Conservation (phyloP, 1,140 invertebrate species). For the Formica selysi region DNA sequence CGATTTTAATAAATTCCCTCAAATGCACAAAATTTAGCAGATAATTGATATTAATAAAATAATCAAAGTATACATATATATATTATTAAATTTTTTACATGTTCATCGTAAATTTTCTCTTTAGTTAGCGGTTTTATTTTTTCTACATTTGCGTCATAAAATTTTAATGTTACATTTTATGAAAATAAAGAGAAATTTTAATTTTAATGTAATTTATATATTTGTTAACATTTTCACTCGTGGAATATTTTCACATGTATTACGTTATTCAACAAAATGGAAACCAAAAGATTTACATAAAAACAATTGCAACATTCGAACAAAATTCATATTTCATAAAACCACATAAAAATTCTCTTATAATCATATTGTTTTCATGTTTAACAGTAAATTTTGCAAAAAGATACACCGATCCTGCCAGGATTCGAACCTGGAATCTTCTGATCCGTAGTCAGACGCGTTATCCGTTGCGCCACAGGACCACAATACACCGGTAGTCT, state of each 20-base stretch:
- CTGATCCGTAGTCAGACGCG: constrained; percentile 97
- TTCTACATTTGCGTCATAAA: not conserved
- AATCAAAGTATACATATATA: not conserved
- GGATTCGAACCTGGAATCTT: constrained; percentile 97
- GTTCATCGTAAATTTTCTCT: not conserved
- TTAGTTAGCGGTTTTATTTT: not conserved
- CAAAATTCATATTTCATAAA: not conserved
- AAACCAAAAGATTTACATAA: not conserved
- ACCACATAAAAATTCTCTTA: not conserved
- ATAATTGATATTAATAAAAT: not conserved
- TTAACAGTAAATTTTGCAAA: constrained; percentile 1
- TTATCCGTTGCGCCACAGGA: constrained; percentile 97
- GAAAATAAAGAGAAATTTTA: not conserved
- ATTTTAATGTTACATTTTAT: not conserved
- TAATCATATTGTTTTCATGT: not conserved
- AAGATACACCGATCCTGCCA: constrained; percentile 90
- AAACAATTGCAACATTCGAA: not conserved
- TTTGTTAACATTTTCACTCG: not conserved
- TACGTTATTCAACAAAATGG: not conserved
- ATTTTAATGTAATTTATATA: not conserved
- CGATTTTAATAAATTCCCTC: not conserved
- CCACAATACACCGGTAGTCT: constrained; percentile 79
- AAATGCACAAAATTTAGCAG: not conserved
- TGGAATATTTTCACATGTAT: not conserved
- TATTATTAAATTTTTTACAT: not conserved